Evolutionary conservation across 2,888 invertebrate species (phyloP).

Genomic region (Fabriciana adippe): DNA sequence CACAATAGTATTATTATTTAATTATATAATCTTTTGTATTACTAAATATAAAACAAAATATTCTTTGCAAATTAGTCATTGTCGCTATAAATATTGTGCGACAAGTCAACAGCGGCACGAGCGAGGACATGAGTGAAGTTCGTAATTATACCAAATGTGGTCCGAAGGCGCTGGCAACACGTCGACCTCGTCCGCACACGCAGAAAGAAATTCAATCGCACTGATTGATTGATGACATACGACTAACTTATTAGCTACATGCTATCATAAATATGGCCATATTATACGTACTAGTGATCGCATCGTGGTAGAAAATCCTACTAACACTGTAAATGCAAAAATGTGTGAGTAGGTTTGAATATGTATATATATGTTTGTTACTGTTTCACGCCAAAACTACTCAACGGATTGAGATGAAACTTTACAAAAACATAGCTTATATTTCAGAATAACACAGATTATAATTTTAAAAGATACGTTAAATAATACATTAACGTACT

Average conservation of each 20-base stretch:
- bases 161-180: slow-evolving; percentile 68
- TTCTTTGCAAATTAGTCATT: slow-evolving; percentile 33
- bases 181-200: slow-evolving; percentile 65
- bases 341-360: too few species aligned
- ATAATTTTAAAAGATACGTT: too few species aligned
- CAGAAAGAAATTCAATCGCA: slow-evolving; percentile 68
- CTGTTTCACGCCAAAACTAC: too few species aligned
- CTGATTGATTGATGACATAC: slow-evolving; percentile 49
- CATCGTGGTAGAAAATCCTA: too few species aligned
- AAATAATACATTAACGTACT: too few species aligned
- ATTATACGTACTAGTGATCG: neutral
- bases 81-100: slow-evolving; percentile 41
- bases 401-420: too few species aligned
- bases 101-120: slow-evolving; percentile 52
- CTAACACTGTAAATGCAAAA: too few species aligned
- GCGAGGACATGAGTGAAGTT: slow-evolving; percentile 75
- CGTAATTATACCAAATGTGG: slow-evolving; percentile 79
- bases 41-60: slow-evolving; percentile 1
- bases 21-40: neutral
- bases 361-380: too few species aligned
- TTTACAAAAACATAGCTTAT: too few species aligned
- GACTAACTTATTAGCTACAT: slow-evolving; percentile 21
- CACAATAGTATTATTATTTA: too few species aligned
- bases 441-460: too few species aligned
- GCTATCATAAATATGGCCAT: neutral